Evolutionary conservation across 2,113 vertebrate genomes (phyloP).

Genomic region (Eretmochelys imbricata): DNA sequence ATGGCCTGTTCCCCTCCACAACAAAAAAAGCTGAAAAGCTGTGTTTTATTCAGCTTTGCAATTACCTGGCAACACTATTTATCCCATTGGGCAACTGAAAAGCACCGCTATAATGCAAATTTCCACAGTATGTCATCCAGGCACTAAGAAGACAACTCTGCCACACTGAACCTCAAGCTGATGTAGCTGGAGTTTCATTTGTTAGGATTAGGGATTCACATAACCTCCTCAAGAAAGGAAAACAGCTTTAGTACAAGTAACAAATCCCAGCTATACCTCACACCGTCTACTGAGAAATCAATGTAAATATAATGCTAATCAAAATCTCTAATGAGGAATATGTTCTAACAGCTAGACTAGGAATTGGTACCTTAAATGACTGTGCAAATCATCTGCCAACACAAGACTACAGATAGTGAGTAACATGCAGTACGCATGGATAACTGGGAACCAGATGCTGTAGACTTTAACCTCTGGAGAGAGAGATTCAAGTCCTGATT

Average conservation of each 20-base stretch:
- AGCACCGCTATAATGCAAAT: rapidly evolving
- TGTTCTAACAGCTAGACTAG: neutral
- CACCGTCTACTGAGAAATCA: neutral
- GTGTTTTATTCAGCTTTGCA: neutral
- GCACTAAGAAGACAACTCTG: neutral
- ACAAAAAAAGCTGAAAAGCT: neutral
- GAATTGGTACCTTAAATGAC: neutral
- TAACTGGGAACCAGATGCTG: slow-evolving; percentile 17
- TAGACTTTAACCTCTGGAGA: neutral
- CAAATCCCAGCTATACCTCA: neutral
- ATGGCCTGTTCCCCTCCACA: neutral
- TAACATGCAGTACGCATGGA: neutral
- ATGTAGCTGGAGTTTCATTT: neutral
- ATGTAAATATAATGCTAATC: neutral
- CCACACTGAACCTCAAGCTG: neutral
- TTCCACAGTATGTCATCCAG: rapidly evolving
- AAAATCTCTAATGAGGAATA: slow-evolving; percentile 37
- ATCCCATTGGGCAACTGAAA: neutral
- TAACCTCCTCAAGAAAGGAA: slow-evolving; percentile 17
- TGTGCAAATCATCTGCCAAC: neutral
- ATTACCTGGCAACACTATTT: neutral
- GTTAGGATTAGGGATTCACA: neutral
- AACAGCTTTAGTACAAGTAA: slow-evolving; percentile 37
- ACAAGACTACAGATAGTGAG: neutral
- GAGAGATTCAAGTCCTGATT: neutral